Conservation (phyloP, 2,113 vertebrate species). For the Tychaedon coryphoeus region DNA sequence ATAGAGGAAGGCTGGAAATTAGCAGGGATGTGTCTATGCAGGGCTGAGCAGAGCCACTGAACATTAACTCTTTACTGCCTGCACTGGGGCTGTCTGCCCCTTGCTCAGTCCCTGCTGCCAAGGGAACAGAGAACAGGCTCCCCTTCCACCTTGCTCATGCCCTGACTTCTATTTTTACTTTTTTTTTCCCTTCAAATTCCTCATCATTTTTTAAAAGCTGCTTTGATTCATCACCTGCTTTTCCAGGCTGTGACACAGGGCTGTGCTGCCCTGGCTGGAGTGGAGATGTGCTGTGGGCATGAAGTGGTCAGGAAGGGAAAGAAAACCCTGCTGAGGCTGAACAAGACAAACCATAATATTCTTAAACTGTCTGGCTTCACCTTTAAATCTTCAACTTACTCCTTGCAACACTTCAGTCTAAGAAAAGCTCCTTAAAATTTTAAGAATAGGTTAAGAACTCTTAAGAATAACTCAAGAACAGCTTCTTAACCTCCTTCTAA, state of each 20-base stretch:
- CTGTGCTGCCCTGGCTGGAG: background rate
- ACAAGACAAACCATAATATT: background rate
- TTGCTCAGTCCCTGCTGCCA: background rate
- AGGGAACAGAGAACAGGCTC: background rate
- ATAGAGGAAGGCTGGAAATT: background rate
- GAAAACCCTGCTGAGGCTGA: background rate
- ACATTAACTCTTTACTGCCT: background rate
- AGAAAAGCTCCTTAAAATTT: background rate
- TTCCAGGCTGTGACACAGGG: background rate
- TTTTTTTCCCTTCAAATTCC: background rate
- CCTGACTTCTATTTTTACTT: background rate
- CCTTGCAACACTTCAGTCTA: background rate
- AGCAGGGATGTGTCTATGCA: background rate
- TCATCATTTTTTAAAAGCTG: background rate
- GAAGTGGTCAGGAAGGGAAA: background rate
- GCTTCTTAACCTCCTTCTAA: background rate
- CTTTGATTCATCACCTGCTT: background rate
- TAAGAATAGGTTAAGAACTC: background rate
- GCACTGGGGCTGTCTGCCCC: background rate
- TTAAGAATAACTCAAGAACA: background rate
- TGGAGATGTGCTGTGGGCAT: fast-evolving
- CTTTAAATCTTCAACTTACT: background rate
- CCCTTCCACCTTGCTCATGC: background rate
- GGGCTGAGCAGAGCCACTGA: slow-evolving; percentile 1
- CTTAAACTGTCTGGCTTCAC: background rate